Base-by-base conservation (phyloP, 2,888 invertebrate genomes). In the Ganaspis brasiliensis region DNA sequence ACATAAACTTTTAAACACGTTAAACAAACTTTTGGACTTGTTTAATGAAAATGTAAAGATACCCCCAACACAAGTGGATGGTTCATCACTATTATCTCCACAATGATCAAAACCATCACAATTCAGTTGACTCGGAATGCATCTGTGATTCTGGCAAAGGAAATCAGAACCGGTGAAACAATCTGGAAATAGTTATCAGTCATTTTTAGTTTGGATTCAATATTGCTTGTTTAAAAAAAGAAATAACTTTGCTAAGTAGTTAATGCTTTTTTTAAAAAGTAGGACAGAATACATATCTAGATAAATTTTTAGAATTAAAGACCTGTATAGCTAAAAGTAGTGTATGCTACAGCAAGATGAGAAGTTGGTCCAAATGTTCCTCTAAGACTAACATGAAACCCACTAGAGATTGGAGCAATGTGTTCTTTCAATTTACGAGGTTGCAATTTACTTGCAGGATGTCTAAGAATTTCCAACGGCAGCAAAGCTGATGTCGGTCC, bases 41-140 rank as follows among this genome's bases (percentile, higher is more conserved):
- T 35, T 26, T 21, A 16, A 9, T 12, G 40, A 72, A 9, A 71
- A 75, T 67, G 35, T n/a, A 56, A 79, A 61, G 73, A 40, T 83
- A 93, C 93, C 93, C 90, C 91, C 90, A 72, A 93, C 93, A 82
- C 95, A 95, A 67, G 93, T 92, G 0, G 92, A 90, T 0, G 94
- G 93, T 88, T 96, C 96, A 88, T 96, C 96, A 82, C 94, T 95
- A 79, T 93, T 93, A 88, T 96, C 96, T 0, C 96, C 96, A 83
- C 96, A 96, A 84, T 96, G 95, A 91, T 96, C 95, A 83, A 95
- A 95, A 8, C 95, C 95, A 89, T 96, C 96, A 87, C 96, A 96
- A 74, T 94, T 94, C 49, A 96, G 90, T 26, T 94, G 93, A 67
- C 92, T 93, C 0, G 95, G 93, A 84, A 96, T 94, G 87, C 96